Evolutionary conservation across 2,113 vertebrate species (phyloP), one percentile per base, ranked within the genome.

Genomic region (Mandrillus leucophaeus): DNA sequence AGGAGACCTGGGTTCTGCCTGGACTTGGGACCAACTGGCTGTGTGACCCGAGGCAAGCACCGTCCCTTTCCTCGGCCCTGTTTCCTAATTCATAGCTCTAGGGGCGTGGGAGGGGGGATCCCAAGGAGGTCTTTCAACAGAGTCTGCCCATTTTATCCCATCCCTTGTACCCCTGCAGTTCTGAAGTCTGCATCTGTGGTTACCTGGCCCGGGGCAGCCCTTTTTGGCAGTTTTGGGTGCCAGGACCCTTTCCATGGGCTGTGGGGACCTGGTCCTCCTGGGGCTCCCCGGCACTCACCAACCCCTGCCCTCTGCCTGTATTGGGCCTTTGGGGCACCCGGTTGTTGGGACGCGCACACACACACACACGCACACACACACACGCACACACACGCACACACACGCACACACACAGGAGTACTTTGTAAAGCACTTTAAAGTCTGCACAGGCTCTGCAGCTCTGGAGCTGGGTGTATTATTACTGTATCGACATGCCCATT

Each of bases 341-440:
- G 20, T 52, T 2, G 27, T 52, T 35, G 52, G 80, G 79, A 59
- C 23, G 4, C 2, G 18, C 35, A 8, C 55, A 40, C 5, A 32
- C 23, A 23, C 14, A 52, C 50, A 52, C 23, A 23, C 50, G 16
- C 50, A 52, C 50, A 52, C 50, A 17, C 38, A 38, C 38, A n/a
- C n/a, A 16, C 43, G 1, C 43, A 0, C 43, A 45, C 64, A 50
- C 5, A 32, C 23, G 17, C 50, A 52, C 50, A 52, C 52, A 6
- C 52, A 18, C 52, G 11, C n/a, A 32, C 22, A 1, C 23, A 22
- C 9, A 11, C 8, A 2, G 1, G 1, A 75, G 14, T 20, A 18
- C 38, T 57, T 30, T 50, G 32, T 17, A 25, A 40, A 68, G 70
- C 30, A 1, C 66, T 27, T 48, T 38, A 48, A 35, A 35, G 16